phyloP scores from a whole-genome alignment of 2,797 vertebrate species.

The Dermochelys coriacea region DNA sequence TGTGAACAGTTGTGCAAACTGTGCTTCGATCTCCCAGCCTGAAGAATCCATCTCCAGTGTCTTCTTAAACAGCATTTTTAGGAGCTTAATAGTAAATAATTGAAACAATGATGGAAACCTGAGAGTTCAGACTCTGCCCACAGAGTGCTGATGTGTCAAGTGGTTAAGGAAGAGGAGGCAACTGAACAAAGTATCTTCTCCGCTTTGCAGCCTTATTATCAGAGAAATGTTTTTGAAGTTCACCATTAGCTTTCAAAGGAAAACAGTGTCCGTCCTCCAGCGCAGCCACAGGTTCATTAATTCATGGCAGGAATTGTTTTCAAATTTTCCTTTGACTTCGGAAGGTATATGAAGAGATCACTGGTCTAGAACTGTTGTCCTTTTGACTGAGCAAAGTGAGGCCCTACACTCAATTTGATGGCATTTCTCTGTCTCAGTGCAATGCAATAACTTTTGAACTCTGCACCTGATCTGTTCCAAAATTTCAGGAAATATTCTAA shows the following conservation, averaged over 20 bases:
- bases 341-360: no score
- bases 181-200: not conserved
- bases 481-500: not conserved
- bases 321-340: no score
- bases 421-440: not conserved
- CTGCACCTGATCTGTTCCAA: not conserved
- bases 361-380: no score
- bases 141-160: not conserved
- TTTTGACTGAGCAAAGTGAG: not conserved
- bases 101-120: not conserved
- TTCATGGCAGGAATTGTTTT: no score
- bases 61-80: not conserved
- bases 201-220: not conserved
- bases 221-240: no score
- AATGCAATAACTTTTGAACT: not conserved
- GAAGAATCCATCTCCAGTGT: not conserved
- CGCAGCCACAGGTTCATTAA: no score
- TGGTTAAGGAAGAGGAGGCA: not conserved
- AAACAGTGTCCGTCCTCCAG: no score
- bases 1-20: not conserved
- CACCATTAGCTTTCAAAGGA: no score
- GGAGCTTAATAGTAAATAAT: not conserved
- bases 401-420: not conserved
- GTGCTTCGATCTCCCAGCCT: constrained; percentile 11
- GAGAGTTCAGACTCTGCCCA: not conserved